A percentile compares a stretch with the other conserved stretches of the same genome.
phyloP scores from a whole-genome alignment of 2,113 vertebrate species.

The Leucopternis melanops region DNA sequence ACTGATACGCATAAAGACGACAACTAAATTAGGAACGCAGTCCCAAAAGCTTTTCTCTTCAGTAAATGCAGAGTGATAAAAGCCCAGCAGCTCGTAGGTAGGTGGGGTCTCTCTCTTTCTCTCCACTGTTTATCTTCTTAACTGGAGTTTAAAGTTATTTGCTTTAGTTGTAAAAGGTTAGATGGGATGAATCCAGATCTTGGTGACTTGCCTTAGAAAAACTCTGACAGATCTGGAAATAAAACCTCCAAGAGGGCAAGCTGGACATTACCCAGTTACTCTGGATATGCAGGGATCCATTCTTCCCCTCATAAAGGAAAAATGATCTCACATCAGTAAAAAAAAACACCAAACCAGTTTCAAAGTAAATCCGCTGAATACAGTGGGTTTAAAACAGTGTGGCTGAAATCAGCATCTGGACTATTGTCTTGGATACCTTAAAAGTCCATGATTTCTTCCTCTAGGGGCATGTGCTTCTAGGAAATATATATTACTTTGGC shows the following conservation, averaged over 20 bases:
- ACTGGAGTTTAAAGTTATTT: neutral
- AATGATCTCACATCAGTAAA: neutral
- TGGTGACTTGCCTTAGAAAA: neutral
- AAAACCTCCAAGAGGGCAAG: neutral
- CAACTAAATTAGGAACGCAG: neutral
- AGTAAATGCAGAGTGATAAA: neutral
- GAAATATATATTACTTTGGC: slow-evolving; percentile 9
- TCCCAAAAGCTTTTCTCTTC: neutral
- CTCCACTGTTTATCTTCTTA: neutral
- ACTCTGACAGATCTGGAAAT: neutral
- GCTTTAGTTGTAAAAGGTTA: neutral
- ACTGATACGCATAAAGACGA: neutral
- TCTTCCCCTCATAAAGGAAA: neutral
- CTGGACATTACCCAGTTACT: neutral
- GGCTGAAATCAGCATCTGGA: neutral
- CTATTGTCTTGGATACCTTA: neutral
- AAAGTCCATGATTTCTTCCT: neutral
- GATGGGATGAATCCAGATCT: neutral
- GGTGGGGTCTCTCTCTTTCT: neutral
- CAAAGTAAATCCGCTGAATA: neutral
- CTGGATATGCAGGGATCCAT: neutral
- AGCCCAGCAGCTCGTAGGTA: neutral
- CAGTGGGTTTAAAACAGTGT: neutral
- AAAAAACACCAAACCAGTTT: neutral
- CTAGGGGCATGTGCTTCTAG: neutral